Evolutionary conservation across 2,888 invertebrate genomes (phyloP).

Genomic region (Podabrus alpinus): DNA sequence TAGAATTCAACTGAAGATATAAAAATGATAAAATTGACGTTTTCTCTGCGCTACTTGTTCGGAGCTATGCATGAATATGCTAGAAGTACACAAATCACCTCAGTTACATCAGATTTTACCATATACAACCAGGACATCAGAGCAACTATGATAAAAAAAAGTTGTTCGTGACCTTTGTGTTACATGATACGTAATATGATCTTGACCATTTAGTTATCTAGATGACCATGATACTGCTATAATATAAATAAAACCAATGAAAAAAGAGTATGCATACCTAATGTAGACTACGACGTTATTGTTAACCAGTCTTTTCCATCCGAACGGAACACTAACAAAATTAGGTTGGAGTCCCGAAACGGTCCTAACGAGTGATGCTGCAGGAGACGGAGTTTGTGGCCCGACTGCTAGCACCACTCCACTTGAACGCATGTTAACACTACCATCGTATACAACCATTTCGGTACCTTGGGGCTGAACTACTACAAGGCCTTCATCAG

Average conservation of each 20-base stretch:
- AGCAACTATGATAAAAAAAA: neutral
- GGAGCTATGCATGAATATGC: neutral
- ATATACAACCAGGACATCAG: neutral
- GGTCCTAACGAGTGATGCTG: conserved; percentile 33
- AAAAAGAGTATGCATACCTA: conserved; percentile 65
- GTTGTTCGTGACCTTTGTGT: neutral
- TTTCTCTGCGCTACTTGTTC: neutral
- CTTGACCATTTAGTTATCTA: neutral
- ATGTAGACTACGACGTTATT: conserved; percentile 77
- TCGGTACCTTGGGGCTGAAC: conserved; percentile 45
- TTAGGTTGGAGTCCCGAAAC: conserved; percentile 37
- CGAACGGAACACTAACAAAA: conserved; percentile 66
- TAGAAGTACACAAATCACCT: neutral
- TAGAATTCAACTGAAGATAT: neutral
- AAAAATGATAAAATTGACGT: neutral
- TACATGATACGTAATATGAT: neutral
- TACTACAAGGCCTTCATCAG: conserved; percentile 49
- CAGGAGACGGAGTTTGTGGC: conserved; percentile 38
- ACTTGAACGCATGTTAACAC: conserved; percentile 50
- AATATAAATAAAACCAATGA: neutral
- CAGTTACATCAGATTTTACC: neutral
- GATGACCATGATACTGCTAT: neutral
- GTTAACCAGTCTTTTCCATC: conserved; percentile 76
- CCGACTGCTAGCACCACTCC: conserved; percentile 51
- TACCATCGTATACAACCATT: conserved; percentile 55